Percentiles rank a stretch among this genome's conserved stretches.
Conservation (phyloP, 2,888 invertebrate genomes). For the Tachina grossa region DNA sequence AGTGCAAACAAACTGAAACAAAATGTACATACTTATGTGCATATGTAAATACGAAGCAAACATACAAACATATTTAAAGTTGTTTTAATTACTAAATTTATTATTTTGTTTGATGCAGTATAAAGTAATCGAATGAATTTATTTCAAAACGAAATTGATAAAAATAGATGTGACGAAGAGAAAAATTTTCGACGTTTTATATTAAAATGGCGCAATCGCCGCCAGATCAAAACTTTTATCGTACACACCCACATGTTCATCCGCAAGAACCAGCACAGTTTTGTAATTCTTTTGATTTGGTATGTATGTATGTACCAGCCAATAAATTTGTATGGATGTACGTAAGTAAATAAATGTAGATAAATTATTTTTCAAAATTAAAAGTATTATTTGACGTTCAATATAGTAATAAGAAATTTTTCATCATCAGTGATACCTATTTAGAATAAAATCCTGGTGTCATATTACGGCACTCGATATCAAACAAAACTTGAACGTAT, state of each 20-base stretch:
- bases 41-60: too few relatives aligned
- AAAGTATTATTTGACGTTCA: neutral
- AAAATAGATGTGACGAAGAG: conserved; percentile 56
- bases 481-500: too few relatives aligned
- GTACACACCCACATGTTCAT: conserved; percentile 69
- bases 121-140: conserved; percentile 69
- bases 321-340: neutral
- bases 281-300: conserved; percentile 77
- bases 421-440: too few relatives aligned
- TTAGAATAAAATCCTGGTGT: too few relatives aligned
- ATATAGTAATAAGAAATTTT: too few relatives aligned
- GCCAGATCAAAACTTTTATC: conserved; percentile 77
- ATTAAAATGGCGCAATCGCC: conserved; percentile 78
- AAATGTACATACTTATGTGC: too few relatives aligned
- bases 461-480: too few relatives aligned
- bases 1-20: too few relatives aligned
- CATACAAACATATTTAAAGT: too few relatives aligned
- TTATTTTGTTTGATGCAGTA: conserved; percentile 34
- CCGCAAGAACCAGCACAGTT: conserved; percentile 76
- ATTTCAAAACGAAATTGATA: conserved; percentile 51
- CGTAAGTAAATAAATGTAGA: neutral
- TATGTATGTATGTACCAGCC: conserved; percentile 69
- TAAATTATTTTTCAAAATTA: neutral
- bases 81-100: neutral
- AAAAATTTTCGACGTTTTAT: conserved; percentile 46